Base-by-base conservation (phyloP, 2,888 invertebrate species). In the Patella pellucida region DNA sequence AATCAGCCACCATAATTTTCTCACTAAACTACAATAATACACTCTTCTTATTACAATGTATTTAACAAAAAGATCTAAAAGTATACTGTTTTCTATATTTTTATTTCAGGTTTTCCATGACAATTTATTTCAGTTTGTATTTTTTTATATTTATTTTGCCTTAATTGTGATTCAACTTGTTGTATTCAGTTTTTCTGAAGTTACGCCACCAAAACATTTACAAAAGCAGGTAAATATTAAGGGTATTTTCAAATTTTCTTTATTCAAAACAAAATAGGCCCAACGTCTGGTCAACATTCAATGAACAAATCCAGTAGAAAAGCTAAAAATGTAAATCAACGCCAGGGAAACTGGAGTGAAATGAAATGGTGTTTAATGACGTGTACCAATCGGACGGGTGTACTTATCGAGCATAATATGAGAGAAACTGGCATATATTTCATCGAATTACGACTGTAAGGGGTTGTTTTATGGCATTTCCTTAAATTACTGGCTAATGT, bases 131-230 rank as follows among this genome's bases (percentile, higher is more conserved):
- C 72, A 70, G 16, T 87, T 85, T 73, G 72, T 79, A 12, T 16
- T 85, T 68, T 86, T 86, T 74, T 85, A 81, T 72, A 78, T 86
- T 41, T 81, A 83, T 72, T 86, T 80, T 72, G 81, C 74, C 11
- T n/a, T 86, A 16, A 71, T 83, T 1, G 27, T 86, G 27, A 16
- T 86, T 12, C 79, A 83, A 77, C 78, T 87, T 14, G 52, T 86
- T 12, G 75, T 87, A 7, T 83, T 82, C 52, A 85, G 83, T 74
- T 79, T 86, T 74, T 85, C 86, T 50, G 88, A 88, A 67, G 19
- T 14, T 16, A 62, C 62, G 9, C 11, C 19, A 23, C 11, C 23
- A 19, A 19, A 19, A 23, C 9, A 62, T 62, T 2, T 23, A 3
- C 23, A 62, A 16, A 12, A 62, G 4, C 19, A 62, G 62, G 62